Base-by-base conservation (phyloP, 2,888 invertebrate genomes). In the Taenaris catops region DNA sequence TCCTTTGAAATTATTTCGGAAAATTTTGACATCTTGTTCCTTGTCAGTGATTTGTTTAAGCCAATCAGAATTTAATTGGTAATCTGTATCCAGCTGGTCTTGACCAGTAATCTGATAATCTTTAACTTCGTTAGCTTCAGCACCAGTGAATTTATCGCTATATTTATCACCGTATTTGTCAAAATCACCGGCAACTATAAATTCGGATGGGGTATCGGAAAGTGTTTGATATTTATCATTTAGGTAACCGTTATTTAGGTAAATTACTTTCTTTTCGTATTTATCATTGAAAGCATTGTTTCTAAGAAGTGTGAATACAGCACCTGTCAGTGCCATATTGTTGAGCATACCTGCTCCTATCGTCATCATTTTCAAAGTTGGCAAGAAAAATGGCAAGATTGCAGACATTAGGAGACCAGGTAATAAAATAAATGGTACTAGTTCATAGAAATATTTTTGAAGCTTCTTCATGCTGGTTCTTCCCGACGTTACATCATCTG, bases 351-450 rank as follows among this genome's bases (percentile, higher is more conserved):
- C 88, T 0, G 89, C 88, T 25, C 87, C 79, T 14, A 91, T 69
- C 0, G 91, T 90, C 61, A 90, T 89, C 87, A 92, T 87, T 59
- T 92, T 92, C 7, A 93, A 57, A 0, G 90, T 90, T 0, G 93
- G 93, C 53, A 93, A 62, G 8, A 92, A 63, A 63, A 92, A 92
- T 0, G 93, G 93, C 55, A 92, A 63, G 25, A 92, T 69, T 5
- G 91, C 91, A 1, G 92, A 89, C 81, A 92, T 83, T 0, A 92
- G 58, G 1, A 92, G 79, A 0, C 90, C 91, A 0, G 92, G 92
- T 42, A 91, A 60, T 8, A 91, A 54, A 29, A 92, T 52, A 14
- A 89, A 75, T 0, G 91, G 91, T 23, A 91, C 65, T 4, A 83
- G 55, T 17, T 64, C 63, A 43, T 68, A 68, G 20, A 86, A 74